Evolutionary conservation across 2,113 vertebrate genomes (phyloP).

Genomic region (Steatornis caripensis): DNA sequence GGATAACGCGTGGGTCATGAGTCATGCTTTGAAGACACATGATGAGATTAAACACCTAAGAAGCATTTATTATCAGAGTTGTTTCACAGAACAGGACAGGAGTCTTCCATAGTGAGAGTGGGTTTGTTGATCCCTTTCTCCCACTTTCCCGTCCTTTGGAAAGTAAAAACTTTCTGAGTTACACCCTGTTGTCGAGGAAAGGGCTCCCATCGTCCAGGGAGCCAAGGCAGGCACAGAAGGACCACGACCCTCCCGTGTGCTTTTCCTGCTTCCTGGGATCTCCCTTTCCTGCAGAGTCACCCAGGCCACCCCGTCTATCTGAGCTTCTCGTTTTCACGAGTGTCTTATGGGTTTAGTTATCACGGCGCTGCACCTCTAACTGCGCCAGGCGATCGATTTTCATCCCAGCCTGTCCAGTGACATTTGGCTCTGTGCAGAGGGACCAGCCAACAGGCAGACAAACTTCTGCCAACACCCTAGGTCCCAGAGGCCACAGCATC

Average conservation of each 20-base stretch:
- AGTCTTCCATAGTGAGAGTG: not conserved
- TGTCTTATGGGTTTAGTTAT: not conserved
- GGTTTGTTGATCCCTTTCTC: not conserved
- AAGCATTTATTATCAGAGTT: not conserved
- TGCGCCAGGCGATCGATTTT: rapidly evolving
- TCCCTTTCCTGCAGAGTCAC: not conserved
- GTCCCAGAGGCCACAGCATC: not conserved
- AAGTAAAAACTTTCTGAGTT: not conserved
- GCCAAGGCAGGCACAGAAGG: not conserved
- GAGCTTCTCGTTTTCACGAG: not conserved
- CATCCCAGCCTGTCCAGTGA: not conserved
- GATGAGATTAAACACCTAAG: not conserved
- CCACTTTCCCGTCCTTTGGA: not conserved
- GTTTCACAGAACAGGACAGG: not conserved
- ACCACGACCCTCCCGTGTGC: rapidly evolving
- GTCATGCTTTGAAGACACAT: not conserved
- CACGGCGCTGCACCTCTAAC: not conserved
- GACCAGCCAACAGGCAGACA: not conserved
- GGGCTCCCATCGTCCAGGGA: not conserved
- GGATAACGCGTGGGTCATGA: too few relatives aligned
- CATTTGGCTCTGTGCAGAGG: not conserved
- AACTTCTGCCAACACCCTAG: not conserved
- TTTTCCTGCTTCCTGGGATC: not conserved
- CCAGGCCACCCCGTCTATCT: not conserved
- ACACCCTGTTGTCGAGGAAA: not conserved